Base-by-base conservation (phyloP, 2,888 invertebrate species). In the Arctia plantaginis region DNA sequence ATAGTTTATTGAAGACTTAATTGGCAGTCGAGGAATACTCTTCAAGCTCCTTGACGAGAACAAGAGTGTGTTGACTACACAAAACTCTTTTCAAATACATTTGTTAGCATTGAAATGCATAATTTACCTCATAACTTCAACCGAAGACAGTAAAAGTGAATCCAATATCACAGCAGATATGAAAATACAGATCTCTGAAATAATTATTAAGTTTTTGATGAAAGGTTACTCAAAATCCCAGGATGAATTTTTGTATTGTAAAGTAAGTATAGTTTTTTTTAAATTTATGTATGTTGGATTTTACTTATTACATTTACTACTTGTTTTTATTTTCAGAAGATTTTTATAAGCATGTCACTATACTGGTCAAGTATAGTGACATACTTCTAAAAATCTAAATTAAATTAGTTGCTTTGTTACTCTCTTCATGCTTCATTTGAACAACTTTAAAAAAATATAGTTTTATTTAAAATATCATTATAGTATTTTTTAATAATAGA, bases 171-270 rank as follows among this genome's bases (percentile, higher is more conserved):
- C 89, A 85, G 72, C 86, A 10, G 91, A 92, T 75, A 77, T 88
- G 15, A 94, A 93, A 79, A 87, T 94, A 76, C 84, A 89, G 66
- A 92, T 96, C 73, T 91, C 93, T 47, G 83, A 92, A 83, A 82
- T 93, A 72, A 91, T 96, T 82, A 81, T 96, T 39, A 90, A 87
- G 69, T 92, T 94, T 83, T 82, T 96, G 65, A 87, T 93, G 87
- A 92, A 87, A 76, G 92, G 93, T 15, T 88, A 87, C 77, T 79
- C 82, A 35, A 92, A 90, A 75, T 84, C 86, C 68, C 90, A 92
- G 80, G 95, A 96, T 90, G 94, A 96, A 79, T 91, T 95, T 83
- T 86, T 95, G 65, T 94, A 95, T 86, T 95, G 93, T 86, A 96
- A 96, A 92, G 96, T 96, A 88, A 86, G 89, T 83, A 69, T 30